Percentiles rank a stretch among this genome's conserved stretches.
phyloP scores from a whole-genome alignment of 2,797 vertebrate species.

The Austrolebias charrua region DNA sequence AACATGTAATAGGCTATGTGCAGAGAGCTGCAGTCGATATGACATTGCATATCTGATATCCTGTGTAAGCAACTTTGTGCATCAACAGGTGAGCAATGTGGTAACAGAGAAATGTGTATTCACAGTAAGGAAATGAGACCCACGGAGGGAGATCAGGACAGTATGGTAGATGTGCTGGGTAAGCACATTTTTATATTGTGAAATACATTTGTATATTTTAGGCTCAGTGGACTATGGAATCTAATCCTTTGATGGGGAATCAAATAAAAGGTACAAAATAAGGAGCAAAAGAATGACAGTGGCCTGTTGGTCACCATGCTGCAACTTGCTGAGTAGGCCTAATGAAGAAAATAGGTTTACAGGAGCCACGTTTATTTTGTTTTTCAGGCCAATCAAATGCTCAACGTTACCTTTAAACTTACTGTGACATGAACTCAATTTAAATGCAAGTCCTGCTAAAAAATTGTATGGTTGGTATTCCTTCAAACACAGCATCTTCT shows the following conservation, averaged over 20 bases:
- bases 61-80: conserved; percentile 63
- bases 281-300: conserved; percentile 33
- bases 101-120: conserved; percentile 57
- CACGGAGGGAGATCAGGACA: conserved; percentile 65
- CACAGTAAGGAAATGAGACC: conserved; percentile 54
- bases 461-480: too few species aligned
- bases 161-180: conserved; percentile 50
- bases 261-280: conserved; percentile 26
- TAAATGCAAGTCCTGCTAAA: neutral
- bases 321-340: conserved; percentile 18
- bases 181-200: conserved; percentile 56
- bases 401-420: neutral
- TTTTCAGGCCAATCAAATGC: too few species aligned
- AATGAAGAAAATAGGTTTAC: conserved; percentile 17
- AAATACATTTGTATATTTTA: conserved; percentile 38
- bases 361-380: too few species aligned
- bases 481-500: too few species aligned
- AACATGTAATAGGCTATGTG: conserved; percentile 27
- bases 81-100: conserved; percentile 68
- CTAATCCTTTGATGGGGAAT: conserved; percentile 42
- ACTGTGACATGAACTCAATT: neutral
- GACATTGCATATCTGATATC: conserved; percentile 71
- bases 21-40: conserved; percentile 54
- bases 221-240: conserved; percentile 26
- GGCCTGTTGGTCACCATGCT: conserved; percentile 20